phyloP scores from a whole-genome alignment of 2,113 vertebrate species.

The Ammospiza nelsoni region DNA sequence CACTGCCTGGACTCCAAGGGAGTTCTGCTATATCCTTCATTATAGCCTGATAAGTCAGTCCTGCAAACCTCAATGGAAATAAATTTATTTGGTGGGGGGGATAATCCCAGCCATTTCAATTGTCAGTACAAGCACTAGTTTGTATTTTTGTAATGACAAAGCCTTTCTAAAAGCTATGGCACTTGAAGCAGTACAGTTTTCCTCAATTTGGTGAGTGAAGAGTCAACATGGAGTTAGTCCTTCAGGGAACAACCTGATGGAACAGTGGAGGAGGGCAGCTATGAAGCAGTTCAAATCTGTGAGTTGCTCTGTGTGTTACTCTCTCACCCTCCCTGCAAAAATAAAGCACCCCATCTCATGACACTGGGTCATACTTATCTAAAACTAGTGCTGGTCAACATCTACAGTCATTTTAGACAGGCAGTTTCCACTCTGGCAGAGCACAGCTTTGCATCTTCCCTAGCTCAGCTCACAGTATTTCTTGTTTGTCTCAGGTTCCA shows the following conservation, averaged over 20 bases:
- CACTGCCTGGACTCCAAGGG: not conserved
- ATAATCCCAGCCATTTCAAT: not conserved
- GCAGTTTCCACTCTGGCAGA: not conserved
- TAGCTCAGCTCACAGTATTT: not conserved
- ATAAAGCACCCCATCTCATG: not conserved
- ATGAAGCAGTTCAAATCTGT: not conserved
- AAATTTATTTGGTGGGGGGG: not conserved
- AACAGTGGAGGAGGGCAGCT: not conserved
- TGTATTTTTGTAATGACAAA: not conserved
- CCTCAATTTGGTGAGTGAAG: not conserved
- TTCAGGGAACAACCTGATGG: not conserved
- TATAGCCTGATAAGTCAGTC: not conserved
- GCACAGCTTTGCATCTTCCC: rapidly evolving
- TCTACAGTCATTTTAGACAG: not conserved
- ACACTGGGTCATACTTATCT: not conserved
- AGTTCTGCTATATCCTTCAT: not conserved
- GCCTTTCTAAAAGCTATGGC: not conserved
- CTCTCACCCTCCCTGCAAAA: not conserved
- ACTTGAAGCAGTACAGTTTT: not conserved
- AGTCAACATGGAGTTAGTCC: not conserved
- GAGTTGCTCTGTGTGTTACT: not conserved
- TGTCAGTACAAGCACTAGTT: not conserved
- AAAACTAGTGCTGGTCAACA: not conserved
- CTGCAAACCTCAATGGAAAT: not conserved
- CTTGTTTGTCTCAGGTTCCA: not conserved